These are phyloP conservation scores for Holothuria glaberrima DNA, from an alignment of 35 echinoderm and acorn worm genomes.

Conservation along the genomic window DNA sequence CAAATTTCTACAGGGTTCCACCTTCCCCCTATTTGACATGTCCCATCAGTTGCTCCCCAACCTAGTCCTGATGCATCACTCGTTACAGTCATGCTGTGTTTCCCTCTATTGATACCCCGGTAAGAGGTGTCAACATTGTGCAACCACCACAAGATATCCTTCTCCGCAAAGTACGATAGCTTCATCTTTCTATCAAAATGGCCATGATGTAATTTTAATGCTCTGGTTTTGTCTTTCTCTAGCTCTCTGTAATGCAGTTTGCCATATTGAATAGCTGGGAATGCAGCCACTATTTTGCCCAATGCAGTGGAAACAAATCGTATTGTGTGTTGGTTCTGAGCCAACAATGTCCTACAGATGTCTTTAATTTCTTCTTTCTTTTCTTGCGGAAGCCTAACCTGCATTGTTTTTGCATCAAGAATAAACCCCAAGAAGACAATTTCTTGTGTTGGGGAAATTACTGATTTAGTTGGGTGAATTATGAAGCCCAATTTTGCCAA, in stretches of 20 bases:
- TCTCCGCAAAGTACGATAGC: slow-evolving; percentile 52
- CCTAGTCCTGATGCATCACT: slow-evolving; percentile 77
- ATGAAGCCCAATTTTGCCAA: slow-evolving; percentile 70
- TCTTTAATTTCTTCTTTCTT: slow-evolving; percentile 68
- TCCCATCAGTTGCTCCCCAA: slow-evolving; percentile 73
- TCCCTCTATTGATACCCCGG: slow-evolving; percentile 23
- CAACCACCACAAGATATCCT: slow-evolving; percentile 73
- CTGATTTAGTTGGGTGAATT: slow-evolving; percentile 77
- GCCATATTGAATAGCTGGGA: slow-evolving; percentile 64
- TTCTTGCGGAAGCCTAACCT: slow-evolving; percentile 41
- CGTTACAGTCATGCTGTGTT: slow-evolving; percentile 56
- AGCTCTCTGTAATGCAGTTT: slow-evolving; percentile 73
- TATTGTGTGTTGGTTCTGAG: slow-evolving; percentile 39
- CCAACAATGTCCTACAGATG: slow-evolving; percentile 23
- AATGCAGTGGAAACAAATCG: slow-evolving; percentile 44
- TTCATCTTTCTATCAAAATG: slow-evolving; percentile 76
- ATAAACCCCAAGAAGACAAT: slow-evolving; percentile 79
- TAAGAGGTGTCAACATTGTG: slow-evolving; percentile 44
- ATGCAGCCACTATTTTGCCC: slow-evolving; percentile 72
- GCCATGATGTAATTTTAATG: slow-evolving; percentile 57
- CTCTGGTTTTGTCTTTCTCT: slow-evolving; percentile 75
- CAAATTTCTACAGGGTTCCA: slow-evolving; percentile 58
- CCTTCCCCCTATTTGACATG: slow-evolving; percentile 45
- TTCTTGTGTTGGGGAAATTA: slow-evolving; percentile 64
- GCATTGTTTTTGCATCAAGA: slow-evolving; percentile 62